Percentiles rank a stretch among this genome's conserved stretches.
Evolutionary conservation across 2,113 vertebrate species (phyloP).

Genomic region (Mesitornis unicolor): DNA sequence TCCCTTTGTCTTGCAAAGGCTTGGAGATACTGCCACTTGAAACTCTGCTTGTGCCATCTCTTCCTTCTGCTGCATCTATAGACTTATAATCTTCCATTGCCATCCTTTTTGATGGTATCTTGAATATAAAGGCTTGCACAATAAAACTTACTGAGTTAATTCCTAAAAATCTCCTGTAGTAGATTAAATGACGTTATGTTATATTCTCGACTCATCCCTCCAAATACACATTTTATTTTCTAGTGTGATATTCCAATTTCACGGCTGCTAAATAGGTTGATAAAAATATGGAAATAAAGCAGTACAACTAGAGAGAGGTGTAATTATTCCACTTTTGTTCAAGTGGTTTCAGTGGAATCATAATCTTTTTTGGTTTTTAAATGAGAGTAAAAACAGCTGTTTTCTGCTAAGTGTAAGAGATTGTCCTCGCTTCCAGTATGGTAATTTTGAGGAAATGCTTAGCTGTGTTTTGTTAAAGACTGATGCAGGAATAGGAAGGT

Average conservation of each 20-base stretch:
- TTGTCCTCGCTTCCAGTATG: not conserved
- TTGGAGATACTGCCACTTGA: not conserved
- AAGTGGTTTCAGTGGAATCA: not conserved
- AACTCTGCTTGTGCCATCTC: not conserved
- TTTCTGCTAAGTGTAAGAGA: not conserved
- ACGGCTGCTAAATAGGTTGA: not conserved
- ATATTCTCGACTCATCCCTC: not conserved
- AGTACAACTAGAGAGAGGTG: not conserved
- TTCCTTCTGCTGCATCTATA: not conserved
- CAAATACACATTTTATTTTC: slow-evolving; percentile 3
- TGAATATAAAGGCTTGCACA: not conserved
- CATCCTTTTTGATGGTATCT: not conserved
- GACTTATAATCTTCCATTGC: not conserved
- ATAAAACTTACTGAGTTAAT: not conserved
- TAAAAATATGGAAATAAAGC: slow-evolving; percentile 5
- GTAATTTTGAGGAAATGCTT: slow-evolving; percentile 19
- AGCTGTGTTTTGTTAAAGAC: slow-evolving; percentile 3
- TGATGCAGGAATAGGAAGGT: slow-evolving; percentile 2
- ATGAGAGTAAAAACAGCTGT: not conserved
- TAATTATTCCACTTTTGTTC: slow-evolving; percentile 15
- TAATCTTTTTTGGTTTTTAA: not conserved
- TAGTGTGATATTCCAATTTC: not conserved
- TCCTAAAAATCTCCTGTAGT: not conserved
- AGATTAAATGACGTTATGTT: not conserved
- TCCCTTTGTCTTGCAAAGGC: not conserved